A percentile compares a stretch with the other conserved stretches of the same genome.
Conservation (phyloP, 2,113 vertebrate species). For the Eretmochelys imbricata region DNA sequence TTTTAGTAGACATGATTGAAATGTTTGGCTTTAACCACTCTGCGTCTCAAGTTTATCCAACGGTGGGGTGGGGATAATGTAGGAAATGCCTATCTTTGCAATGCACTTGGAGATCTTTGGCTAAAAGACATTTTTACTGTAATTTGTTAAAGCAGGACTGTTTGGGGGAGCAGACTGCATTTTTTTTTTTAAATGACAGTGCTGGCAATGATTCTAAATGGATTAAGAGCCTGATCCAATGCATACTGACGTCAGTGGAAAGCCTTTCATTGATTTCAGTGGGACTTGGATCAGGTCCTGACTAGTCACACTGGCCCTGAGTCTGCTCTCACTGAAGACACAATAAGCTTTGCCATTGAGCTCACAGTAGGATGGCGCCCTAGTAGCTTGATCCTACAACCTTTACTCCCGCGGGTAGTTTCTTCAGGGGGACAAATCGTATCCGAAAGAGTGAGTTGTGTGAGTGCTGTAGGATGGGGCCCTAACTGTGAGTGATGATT, state of each 20-base stretch:
- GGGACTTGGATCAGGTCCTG: background rate
- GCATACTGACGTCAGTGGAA: background rate
- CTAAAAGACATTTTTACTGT: background rate
- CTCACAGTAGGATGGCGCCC: background rate
- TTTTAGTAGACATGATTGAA: background rate
- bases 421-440: background rate
- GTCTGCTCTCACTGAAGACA: background rate
- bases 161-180: background rate
- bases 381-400: background rate
- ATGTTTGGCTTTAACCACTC: rapidly evolving
- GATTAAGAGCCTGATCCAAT: rapidly evolving
- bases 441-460: background rate
- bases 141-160: rapidly evolving
- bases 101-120: background rate
- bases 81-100: rapidly evolving
- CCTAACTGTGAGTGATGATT: background rate
- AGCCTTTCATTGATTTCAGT: background rate
- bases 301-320: background rate
- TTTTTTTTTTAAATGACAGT: too few relatives aligned
- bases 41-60: constrained; percentile 40
- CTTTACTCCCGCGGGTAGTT: background rate
- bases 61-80: rapidly evolving
- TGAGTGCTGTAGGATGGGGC: background rate
- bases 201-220: background rate
- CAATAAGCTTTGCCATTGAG: background rate